Conservation (phyloP, 35 echinoderm and acorn worm species). For the Eucidaris tribuloides region DNA sequence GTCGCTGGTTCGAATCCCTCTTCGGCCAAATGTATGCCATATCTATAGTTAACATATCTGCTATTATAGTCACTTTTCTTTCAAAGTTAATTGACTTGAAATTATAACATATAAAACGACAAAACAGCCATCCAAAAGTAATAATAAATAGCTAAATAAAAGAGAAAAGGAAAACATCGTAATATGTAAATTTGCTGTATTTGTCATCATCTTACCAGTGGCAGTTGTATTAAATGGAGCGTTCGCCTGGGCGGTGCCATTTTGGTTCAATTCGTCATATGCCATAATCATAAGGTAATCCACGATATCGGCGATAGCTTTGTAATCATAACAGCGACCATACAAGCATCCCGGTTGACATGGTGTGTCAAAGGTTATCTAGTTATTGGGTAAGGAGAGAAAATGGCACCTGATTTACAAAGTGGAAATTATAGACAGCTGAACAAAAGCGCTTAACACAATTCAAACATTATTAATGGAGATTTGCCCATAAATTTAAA, state of each 20-base stretch:
- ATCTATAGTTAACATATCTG: no score
- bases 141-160: neutral
- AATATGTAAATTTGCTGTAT: neutral
- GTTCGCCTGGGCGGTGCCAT: conserved; percentile 69
- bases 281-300: conserved; percentile 84
- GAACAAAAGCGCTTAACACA: neutral
- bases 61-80: no score
- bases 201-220: conserved; percentile 35
- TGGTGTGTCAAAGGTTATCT: conserved; percentile 78
- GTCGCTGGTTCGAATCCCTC: no score
- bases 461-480: neutral
- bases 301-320: conserved; percentile 29
- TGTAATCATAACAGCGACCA: conserved; percentile 90
- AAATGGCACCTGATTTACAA: neutral
- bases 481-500: neutral
- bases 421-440: neutral
- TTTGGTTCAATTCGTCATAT: conserved; percentile 70
- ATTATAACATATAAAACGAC: neutral
- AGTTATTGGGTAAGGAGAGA: conserved; percentile 39
- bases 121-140: neutral
- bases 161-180: neutral
- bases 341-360: conserved; percentile 57
- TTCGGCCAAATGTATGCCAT: no score
- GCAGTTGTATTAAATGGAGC: conserved; percentile 62
- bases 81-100: neutral